These are phyloP conservation scores for Otolemur crassicaudatus DNA, from an alignment of 2,797 vertebrate genomes.

Conservation along the genomic window DNA sequence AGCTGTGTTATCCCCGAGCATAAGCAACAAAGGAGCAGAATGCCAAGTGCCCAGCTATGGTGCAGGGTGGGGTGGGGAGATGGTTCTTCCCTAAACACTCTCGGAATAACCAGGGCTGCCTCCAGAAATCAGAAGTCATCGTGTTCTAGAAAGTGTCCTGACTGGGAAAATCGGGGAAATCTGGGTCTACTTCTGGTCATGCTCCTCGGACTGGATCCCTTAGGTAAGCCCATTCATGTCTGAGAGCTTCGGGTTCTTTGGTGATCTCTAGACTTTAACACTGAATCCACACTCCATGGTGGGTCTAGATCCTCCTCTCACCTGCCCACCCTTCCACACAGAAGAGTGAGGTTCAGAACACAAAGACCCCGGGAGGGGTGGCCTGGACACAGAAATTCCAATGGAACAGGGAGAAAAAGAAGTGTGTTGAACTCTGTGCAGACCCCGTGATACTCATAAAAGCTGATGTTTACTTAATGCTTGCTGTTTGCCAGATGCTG, in stretches of 20 bases:
- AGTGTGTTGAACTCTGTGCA: neutral
- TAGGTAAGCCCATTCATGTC: neutral
- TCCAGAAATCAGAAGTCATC: neutral
- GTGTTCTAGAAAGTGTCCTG: neutral
- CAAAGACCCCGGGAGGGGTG: neutral
- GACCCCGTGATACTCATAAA: conserved; percentile 32
- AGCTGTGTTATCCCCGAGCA: conserved; percentile 53
- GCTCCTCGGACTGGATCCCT: neutral
- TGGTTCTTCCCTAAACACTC: neutral
- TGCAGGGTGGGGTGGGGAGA: neutral
- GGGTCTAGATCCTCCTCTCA: no score
- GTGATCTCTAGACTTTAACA: neutral
- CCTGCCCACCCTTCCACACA: neutral
- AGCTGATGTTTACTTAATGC: conserved; percentile 50
- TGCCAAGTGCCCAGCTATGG: neutral
- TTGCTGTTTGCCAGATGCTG: conserved; percentile 43
- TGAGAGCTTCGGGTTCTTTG: neutral
- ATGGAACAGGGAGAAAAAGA: neutral
- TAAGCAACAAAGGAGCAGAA: conserved; percentile 61
- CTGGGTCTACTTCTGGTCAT: neutral
- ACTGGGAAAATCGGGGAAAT: neutral
- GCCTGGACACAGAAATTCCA: neutral
- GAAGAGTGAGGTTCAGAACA: neutral
- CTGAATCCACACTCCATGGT: neutral
- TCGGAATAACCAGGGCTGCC: neutral